Conservation (phyloP, 2,888 invertebrate species). For the Lasioglossum oenotherae region DNA sequence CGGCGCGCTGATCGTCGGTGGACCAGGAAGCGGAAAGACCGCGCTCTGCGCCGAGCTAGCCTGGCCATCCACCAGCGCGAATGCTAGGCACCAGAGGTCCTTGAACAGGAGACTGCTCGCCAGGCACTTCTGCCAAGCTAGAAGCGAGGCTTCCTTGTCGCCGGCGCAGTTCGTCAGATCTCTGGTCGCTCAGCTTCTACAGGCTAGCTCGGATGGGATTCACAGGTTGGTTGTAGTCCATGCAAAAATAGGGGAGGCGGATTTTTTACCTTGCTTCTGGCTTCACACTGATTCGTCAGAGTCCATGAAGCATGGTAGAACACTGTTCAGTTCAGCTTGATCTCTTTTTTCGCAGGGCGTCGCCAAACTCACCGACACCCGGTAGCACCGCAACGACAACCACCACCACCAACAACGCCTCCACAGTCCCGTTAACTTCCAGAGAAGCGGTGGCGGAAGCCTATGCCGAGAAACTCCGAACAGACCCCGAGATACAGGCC, state of each 20-base stretch:
- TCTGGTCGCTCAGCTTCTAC: slow-evolving; percentile 93
- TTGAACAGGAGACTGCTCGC: slow-evolving; percentile 93
- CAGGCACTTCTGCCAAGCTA: slow-evolving; percentile 94
- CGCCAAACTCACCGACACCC: slow-evolving; percentile 84
- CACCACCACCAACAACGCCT: slow-evolving; percentile 82
- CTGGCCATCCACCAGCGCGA: slow-evolving; percentile 89
- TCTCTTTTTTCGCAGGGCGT: slow-evolving; percentile 56
- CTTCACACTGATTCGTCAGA: neutral
- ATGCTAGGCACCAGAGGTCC: slow-evolving; percentile 89
- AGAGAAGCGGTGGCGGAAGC: slow-evolving; percentile 90
- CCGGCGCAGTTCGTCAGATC: slow-evolving; percentile 94
- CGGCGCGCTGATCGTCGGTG: slow-evolving; percentile 95
- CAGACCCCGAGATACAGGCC: slow-evolving; percentile 92
- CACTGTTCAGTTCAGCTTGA: neutral
- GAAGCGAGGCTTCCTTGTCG: slow-evolving; percentile 93
- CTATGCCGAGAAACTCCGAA: slow-evolving; percentile 91
- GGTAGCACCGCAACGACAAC: slow-evolving; percentile 84
- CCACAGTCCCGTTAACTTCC: slow-evolving; percentile 86
- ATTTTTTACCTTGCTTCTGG: neutral
- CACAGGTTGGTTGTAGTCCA: slow-evolving; percentile 54
- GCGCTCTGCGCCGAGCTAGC: slow-evolving; percentile 93
- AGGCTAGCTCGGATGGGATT: slow-evolving; percentile 83
- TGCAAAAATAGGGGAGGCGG: no score
- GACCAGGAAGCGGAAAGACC: slow-evolving; percentile 97
- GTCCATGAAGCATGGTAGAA: neutral